Evolutionary conservation across 2,797 vertebrate species (phyloP).

Genomic region (Acipenser ruthenus): DNA sequence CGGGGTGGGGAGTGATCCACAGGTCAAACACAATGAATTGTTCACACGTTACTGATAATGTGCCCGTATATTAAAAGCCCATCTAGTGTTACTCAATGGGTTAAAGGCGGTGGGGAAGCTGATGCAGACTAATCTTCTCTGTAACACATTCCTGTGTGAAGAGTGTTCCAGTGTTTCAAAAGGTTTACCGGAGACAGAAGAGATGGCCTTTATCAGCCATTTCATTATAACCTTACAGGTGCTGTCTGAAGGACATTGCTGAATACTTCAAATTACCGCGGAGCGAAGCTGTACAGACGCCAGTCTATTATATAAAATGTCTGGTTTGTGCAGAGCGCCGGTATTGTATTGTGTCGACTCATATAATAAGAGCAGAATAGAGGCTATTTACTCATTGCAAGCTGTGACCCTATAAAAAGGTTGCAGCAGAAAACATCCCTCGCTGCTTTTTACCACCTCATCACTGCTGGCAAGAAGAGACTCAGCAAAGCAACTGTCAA

Average conservation of each 20-base stretch:
- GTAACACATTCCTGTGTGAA: slow-evolving; percentile 55
- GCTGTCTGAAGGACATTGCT: slow-evolving; percentile 53
- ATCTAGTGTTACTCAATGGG: slow-evolving; percentile 16
- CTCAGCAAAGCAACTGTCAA: no score
- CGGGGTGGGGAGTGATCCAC: no score
- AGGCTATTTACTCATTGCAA: no score
- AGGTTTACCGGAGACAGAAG: slow-evolving; percentile 11
- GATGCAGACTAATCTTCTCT: slow-evolving; percentile 47
- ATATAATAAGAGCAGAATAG: no score
- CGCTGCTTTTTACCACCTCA: no score
- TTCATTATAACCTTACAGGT: slow-evolving; percentile 43
- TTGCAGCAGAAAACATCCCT: no score
- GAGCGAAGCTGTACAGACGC: slow-evolving; percentile 17
- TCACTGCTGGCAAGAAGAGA: no score
- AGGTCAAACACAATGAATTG: no score
- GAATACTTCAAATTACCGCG: slow-evolving; percentile 30
- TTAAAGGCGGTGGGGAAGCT: slow-evolving; percentile 65
- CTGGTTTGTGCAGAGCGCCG: not conserved
- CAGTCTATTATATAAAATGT: slow-evolving; percentile 18
- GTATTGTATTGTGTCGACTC: not conserved
- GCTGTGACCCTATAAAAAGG: no score
- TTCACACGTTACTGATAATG: no score
- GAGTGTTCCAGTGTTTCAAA: slow-evolving; percentile 45
- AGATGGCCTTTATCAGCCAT: slow-evolving; percentile 39
- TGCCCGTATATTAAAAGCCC: no score